Percentiles rank a stretch among this genome's conserved stretches.
Conservation (phyloP, 2,888 invertebrate species). For the Chorisops tibialis region DNA sequence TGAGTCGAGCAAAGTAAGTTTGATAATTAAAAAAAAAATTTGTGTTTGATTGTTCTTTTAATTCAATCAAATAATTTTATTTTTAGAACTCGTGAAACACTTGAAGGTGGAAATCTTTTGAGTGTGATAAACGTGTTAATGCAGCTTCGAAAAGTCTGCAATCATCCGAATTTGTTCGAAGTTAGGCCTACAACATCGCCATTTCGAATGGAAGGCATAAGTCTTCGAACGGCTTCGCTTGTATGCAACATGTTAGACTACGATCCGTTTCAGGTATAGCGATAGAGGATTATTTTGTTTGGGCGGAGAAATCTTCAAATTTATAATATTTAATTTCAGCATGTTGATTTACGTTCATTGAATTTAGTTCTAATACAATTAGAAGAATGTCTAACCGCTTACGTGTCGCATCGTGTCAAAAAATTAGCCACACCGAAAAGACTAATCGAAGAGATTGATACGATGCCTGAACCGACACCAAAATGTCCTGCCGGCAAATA, state of each 20-base stretch:
- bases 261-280: constrained; percentile 67
- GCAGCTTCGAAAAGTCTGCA: constrained; percentile 96
- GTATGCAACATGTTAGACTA: constrained; percentile 68
- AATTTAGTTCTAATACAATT: constrained; percentile 66
- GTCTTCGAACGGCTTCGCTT: constrained; percentile 67
- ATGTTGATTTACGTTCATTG: constrained; percentile 62
- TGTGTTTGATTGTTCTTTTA: constrained; percentile 11
- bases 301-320: neutral
- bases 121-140: constrained; percentile 95
- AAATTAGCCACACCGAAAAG: constrained; percentile 68
- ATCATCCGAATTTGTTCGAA: constrained; percentile 98
- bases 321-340: constrained; percentile 50
- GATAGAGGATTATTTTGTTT: constrained; percentile 26
- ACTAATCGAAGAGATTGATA: constrained; percentile 68
- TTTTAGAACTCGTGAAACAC: constrained; percentile 83
- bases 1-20: constrained; percentile 89
- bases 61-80: constrained; percentile 16
- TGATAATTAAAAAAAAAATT: constrained; percentile 26
- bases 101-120: constrained; percentile 87
- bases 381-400: constrained; percentile 70
- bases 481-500: constrained; percentile 64
- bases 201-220: constrained; percentile 80
- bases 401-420: constrained; percentile 77
- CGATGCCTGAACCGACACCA: constrained; percentile 58
- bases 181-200: constrained; percentile 92